Base-by-base conservation (phyloP, 2,113 vertebrate genomes). In the Stictonetta naevosa region DNA sequence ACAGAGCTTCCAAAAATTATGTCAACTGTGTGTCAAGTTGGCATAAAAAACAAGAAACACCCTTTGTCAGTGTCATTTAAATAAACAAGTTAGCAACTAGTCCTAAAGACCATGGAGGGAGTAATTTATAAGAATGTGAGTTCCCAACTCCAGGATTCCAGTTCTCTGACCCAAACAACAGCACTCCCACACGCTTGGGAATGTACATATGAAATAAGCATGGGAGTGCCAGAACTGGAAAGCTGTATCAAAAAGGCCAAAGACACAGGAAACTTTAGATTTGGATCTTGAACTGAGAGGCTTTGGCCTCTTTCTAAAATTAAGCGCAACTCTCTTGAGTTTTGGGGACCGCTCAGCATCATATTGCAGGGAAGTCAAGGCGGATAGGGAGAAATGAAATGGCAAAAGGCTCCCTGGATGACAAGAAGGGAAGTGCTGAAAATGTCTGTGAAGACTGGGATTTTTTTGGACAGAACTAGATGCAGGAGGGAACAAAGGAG, bases 111-210 rank as follows among this genome's bases (percentile, higher is more conserved):
- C 69, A 69, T 22, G 81, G 86, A 82, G 66, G 60, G 84, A 95
- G 81, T 78, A 63, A 91, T 83, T 97, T 72, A 93, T 74, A 91
- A 84, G 89, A 89, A 91, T 95, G 83, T 68, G 83, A 92, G 80
- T 75, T 96, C 69, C 93, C 79, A 88, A 73, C 62, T 93, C 36
- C 69, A 66, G 94, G 96, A 96, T 97, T 95, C 91, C 91, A 89
- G 66, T 92, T 95, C 83, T 89, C 74, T 95, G 91, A 93, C 86
- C 92, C 92, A 92, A 95, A 93, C 91, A 95, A 86, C 91, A 95
- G 62, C 91, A 95, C 93, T 97, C 96, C 96, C 95, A 96, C 95
- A 76, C 69, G 53, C 81, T 79, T 81, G 81, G 86, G 91, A 95
- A 91, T 91, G 89, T 48, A 64, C 34, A 5, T 67, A 71, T 2